Evolutionary conservation across 2,888 invertebrate genomes (phyloP).

Genomic region (Amiota minor): DNA sequence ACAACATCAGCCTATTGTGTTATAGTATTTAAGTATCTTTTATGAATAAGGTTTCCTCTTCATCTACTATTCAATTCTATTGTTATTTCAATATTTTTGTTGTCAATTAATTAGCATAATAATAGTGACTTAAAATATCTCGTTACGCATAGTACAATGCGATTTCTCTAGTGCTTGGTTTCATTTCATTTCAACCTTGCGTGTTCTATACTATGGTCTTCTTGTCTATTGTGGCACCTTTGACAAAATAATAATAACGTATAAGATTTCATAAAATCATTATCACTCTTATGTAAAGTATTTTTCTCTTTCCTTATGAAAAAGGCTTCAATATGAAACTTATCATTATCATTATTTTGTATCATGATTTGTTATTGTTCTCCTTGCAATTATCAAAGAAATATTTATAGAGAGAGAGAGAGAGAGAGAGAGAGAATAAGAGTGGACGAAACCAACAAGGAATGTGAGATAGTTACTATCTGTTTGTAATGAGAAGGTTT

Average conservation of each 20-base stretch:
- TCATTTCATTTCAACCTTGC: too few relatives aligned
- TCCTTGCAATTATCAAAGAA: conserved; percentile 59
- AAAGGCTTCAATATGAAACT: conserved; percentile 1
- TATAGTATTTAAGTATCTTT: too few relatives aligned
- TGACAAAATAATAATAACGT: not conserved
- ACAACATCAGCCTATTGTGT: conserved; percentile 13
- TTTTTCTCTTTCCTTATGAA: not conserved
- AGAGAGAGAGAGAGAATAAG: conserved; percentile 36
- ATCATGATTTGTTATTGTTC: conserved; percentile 43
- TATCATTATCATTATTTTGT: conserved; percentile 17
- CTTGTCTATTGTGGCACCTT: too few relatives aligned
- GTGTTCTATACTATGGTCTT: too few relatives aligned
- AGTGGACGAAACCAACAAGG: too few relatives aligned
- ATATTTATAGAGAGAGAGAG: too few relatives aligned
- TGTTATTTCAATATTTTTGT: conserved; percentile 48
- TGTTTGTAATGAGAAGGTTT: conserved; percentile 56
- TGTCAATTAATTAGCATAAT: conserved; percentile 68
- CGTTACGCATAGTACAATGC: conserved; percentile 33
- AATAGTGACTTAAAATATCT: conserved; percentile 63
- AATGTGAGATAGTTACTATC: conserved; percentile 42
- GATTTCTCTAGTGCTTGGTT: too few relatives aligned
- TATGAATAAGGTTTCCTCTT: too few relatives aligned
- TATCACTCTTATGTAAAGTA: not conserved
- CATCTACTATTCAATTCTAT: not conserved
- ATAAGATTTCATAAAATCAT: conserved; percentile 16